Evolutionary conservation across 2,113 vertebrate species (phyloP), one percentile per base, ranked within the genome.

Genomic region (Ancistrus triradiatus): DNA sequence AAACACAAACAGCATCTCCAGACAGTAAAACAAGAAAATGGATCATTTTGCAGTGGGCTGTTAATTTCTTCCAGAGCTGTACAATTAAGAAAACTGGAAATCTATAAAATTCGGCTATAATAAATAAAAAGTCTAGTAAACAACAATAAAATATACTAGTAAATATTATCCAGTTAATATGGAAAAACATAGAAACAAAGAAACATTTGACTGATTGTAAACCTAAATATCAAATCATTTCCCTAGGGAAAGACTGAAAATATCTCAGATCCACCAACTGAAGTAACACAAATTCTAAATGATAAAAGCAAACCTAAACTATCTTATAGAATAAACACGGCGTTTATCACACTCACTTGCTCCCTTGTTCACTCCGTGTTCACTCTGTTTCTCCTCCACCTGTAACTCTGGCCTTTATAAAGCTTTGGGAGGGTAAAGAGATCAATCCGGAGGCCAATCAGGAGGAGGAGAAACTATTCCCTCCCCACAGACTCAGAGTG

Each of bases 401-500:
- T 27, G 15, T 59, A 25, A 53, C 46, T 40, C 52, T 24, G 35
- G 15, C 27, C 59, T 19, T 51, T 69, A 43, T 69, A 69, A 69
- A 56, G 59, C 21, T 69, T 55, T 24, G 42, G 50, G 48, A 47
- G 61, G 17, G 51, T 50, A 18, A 70, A 52, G 11, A 4, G 3
- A 48, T 33, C 18, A 42, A 49, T 57, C 47, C 38, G 37, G n/a
- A n/a, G n/a, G 46, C 68, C 61, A 73, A 73, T 73, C 60, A 73
- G 55, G 13, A 51, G 6, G 17, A 43, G 6, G n/a, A 15, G 10
- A 22, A 28, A 27, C 55, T 47, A 49, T 24, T 50, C 59, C 59
- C 40, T 46, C 59, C 42, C 37, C 13, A 44, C 21, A 38, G 17
- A 35, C 25, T 24, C 11, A 6, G 3, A 42, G 14, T 40, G 7